A percentile compares a stretch with the other conserved stretches of the same genome.
Evolutionary conservation across 2,888 invertebrate species (phyloP).

Genomic region (Antheraea assamensis): DNA sequence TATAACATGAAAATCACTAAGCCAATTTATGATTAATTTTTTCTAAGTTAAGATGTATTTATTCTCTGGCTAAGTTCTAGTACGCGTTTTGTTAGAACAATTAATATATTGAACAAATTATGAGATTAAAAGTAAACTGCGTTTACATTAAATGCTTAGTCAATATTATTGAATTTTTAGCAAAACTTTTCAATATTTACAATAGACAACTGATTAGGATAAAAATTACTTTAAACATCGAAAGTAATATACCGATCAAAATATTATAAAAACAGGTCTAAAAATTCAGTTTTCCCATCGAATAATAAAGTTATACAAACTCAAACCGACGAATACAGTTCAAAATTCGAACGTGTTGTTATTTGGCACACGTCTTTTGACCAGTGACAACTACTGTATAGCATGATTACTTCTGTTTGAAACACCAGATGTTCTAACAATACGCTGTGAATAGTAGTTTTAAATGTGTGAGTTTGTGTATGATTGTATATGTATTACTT

Average conservation of each 20-base stretch:
- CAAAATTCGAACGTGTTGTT: conserved; percentile 45
- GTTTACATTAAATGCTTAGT: too few species aligned
- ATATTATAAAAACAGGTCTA: not conserved
- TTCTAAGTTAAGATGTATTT: too few species aligned
- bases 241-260: not conserved
- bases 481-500: not conserved
- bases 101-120: too few species aligned
- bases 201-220: not conserved
- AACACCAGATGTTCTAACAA: conserved; percentile 57
- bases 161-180: too few species aligned
- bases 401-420: conserved; percentile 57
- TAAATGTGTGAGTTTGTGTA: not conserved
- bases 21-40: too few species aligned
- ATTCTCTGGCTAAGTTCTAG: too few species aligned
- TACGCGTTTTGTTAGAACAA: too few species aligned
- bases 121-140: too few species aligned
- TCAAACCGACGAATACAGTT: conserved; percentile 21
- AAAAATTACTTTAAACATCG: not conserved
- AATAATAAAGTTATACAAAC: not conserved
- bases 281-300: not conserved
- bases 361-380: conserved; percentile 39
- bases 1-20: too few species aligned
- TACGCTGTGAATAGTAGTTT: conserved; percentile 38
- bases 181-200: too few species aligned
- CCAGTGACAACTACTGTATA: conserved; percentile 41